Percentiles rank a stretch among this genome's conserved stretches.
Conservation (phyloP, 2,113 vertebrate genomes). For the Dunckerocampus dactyliophorus region DNA sequence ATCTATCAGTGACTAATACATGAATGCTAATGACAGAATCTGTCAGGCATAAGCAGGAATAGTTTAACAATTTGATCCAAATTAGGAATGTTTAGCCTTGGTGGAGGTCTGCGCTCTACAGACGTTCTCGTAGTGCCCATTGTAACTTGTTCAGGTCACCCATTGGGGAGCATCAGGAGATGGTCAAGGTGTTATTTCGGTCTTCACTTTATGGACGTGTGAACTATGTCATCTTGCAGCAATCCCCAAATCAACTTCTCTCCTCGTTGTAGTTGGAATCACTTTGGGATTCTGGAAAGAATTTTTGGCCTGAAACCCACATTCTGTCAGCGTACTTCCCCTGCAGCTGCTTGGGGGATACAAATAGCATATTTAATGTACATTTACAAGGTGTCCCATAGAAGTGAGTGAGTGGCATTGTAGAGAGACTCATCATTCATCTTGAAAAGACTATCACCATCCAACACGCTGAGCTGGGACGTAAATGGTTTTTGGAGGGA, state of each 20-base stretch:
- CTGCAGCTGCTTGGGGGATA: constrained; percentile 18
- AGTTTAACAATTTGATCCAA: too few relatives aligned
- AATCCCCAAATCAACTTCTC: constrained; percentile 49
- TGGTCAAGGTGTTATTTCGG: constrained; percentile 57
- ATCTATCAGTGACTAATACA: too few relatives aligned
- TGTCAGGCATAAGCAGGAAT: too few relatives aligned
- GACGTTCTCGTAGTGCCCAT: constrained; percentile 28
- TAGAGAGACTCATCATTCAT: not conserved
- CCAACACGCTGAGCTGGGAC: not conserved
- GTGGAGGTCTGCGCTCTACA: not conserved
- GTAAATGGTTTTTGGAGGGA: not conserved
- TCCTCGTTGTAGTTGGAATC: constrained; percentile 14
- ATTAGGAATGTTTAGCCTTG: too few relatives aligned
- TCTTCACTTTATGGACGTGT: constrained; percentile 28
- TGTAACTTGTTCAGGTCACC: constrained; percentile 32
- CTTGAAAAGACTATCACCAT: not conserved
- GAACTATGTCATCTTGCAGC: constrained; percentile 52
- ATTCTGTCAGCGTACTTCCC: constrained; percentile 38
- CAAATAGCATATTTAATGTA: constrained; percentile 37
- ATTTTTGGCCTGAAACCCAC: constrained; percentile 47
- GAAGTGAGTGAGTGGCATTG: not conserved
- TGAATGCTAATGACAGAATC: too few relatives aligned
- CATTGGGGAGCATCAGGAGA: constrained; percentile 28
- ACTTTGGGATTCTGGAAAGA: constrained; percentile 20
- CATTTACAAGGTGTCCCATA: constrained; percentile 28